Evolutionary conservation across 2,113 vertebrate species (phyloP), one percentile per base, ranked within the genome.

Genomic region (Poeciliopsis turrubarensis): DNA sequence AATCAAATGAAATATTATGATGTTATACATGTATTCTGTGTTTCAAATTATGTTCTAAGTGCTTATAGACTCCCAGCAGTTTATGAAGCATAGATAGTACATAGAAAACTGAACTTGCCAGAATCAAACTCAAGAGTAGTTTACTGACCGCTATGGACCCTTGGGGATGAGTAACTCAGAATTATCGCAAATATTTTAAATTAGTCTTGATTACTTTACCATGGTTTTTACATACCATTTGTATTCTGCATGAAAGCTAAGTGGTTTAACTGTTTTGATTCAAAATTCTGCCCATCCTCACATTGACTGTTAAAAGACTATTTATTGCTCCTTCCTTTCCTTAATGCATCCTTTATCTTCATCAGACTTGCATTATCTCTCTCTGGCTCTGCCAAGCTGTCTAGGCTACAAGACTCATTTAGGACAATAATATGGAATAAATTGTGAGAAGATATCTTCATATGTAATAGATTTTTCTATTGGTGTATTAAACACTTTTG

Each of bases 281-380:
- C 3, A 5, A 62, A 30, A 5, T 29, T 1, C 12, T 29, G 14
- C 5, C 26, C 60, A 26, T 61, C 54, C 71, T 65, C 41, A 68
- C 57, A 67, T 27, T 29, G 61, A 63, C n/a, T 65, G 47, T 39
- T 76, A 27, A 78, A 72, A 73, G 69, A 34, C 13, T 77, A 51
- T 75, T 47, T 22, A 26, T 61, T 60, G 26, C n/a, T 5, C 41
- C 25, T n/a, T n/a, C 73, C 12, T 39, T n/a, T 34, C n/a, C 22
- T n/a, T 65, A 65, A 37, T 65, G 22, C 11, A 4, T 61, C n/a
- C 11, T 51, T n/a, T 26, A 14, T 62, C 41, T 65, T 30, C 14
- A 15, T 75, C 66, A 82, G 71, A 54, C 34, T 70, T 74, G n/a
- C 72, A 80, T 83, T 65, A 3, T 29, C 65, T 51, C 64, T 78